Conservation (phyloP, 2,888 invertebrate species). For the Liopterus haemorrhoidalis region DNA sequence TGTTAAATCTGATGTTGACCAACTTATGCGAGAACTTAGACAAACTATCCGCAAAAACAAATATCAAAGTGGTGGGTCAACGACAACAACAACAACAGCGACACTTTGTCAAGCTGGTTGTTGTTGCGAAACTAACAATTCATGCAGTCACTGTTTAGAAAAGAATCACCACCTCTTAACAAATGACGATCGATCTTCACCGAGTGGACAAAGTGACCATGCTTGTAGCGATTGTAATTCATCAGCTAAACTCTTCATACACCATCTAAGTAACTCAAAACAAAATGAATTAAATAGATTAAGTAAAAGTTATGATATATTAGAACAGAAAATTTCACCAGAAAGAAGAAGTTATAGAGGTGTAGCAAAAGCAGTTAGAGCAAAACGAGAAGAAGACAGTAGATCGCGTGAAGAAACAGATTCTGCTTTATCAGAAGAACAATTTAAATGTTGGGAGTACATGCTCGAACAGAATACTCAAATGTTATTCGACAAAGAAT, state of each 20-base stretch:
- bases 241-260: slow-evolving; percentile 44
- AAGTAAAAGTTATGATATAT: slow-evolving; percentile 38
- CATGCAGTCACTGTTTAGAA: slow-evolving; percentile 48
- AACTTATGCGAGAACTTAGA: slow-evolving; percentile 68
- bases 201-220: slow-evolving; percentile 81
- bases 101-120: slow-evolving; percentile 54
- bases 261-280: slow-evolving; percentile 41
- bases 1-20: slow-evolving; percentile 64
- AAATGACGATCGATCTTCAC: slow-evolving; percentile 71
- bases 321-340: slow-evolving; percentile 48
- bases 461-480: slow-evolving; percentile 89
- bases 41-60: slow-evolving; percentile 63
- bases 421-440: slow-evolving; percentile 69
- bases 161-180: slow-evolving; percentile 43
- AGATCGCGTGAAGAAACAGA: slow-evolving; percentile 50
- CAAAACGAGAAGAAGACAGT: slow-evolving; percentile 53
- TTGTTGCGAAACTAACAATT: slow-evolving; percentile 57
- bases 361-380: slow-evolving; percentile 58
- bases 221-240: slow-evolving; percentile 48
- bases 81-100: slow-evolving; percentile 36
- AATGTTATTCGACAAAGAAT: slow-evolving; percentile 78
- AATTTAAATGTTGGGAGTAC: slow-evolving; percentile 89
- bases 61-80: slow-evolving; percentile 48
- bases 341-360: slow-evolving; percentile 54
- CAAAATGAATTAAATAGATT: slow-evolving; percentile 33